A percentile compares a stretch with the other conserved stretches of the same genome.
These are phyloP conservation scores for Torymus aiolomorphi DNA, from an alignment of 2,888 invertebrate genomes.

Conservation along the genomic window DNA sequence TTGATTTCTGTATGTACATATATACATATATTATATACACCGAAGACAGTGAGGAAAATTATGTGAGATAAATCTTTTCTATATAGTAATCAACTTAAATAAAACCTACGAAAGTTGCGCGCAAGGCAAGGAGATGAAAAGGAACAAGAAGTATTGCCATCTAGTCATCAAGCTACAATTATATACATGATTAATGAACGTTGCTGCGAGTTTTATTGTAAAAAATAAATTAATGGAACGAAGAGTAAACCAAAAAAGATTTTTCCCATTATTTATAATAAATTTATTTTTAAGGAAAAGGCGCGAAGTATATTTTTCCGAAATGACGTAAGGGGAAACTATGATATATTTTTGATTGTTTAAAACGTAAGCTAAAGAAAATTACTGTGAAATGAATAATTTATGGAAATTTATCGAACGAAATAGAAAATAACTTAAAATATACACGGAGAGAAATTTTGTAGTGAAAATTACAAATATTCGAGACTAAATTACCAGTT, in stretches of 20 bases:
- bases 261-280: slow-evolving; percentile 28
- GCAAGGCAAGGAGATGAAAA: not conserved
- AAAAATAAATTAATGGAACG: not conserved
- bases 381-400: too few species aligned
- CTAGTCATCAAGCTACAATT: slow-evolving; percentile 40
- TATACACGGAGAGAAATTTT: too few species aligned
- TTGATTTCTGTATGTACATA: slow-evolving; percentile 52
- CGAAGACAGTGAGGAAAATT: slow-evolving; percentile 30
- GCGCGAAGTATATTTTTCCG: slow-evolving; percentile 20
- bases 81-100: slow-evolving; percentile 30
- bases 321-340: slow-evolving; percentile 11
- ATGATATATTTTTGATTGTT: not conserved
- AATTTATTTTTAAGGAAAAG: slow-evolving; percentile 30
- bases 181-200: not conserved
- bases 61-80: slow-evolving; percentile 43
- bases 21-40: slow-evolving; percentile 51
- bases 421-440: too few species aligned
- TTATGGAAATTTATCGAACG: too few species aligned
- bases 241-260: slow-evolving; percentile 10
- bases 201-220: slow-evolving; percentile 36
- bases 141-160: slow-evolving; percentile 11
- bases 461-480: too few species aligned
- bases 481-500: too few species aligned
- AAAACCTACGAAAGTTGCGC: slow-evolving; percentile 44
- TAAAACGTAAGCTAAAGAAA: too few species aligned